Evolutionary conservation across 1,140 invertebrate species (phyloP).

Genomic region (Danaus melanippus): DNA sequence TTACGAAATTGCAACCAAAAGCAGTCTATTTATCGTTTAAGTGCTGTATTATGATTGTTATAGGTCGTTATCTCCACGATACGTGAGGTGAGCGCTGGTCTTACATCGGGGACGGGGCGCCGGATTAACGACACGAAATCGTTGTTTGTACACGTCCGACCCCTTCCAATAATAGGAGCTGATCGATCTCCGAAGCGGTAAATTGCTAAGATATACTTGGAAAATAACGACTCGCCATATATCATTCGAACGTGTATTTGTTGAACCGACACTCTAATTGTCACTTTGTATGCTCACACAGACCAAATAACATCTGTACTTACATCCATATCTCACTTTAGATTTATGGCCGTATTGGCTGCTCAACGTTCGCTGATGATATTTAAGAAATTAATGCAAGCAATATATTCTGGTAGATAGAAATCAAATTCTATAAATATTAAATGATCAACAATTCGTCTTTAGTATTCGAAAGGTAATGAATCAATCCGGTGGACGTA

Average conservation of each 20-base stretch:
- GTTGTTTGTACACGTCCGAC: constrained; percentile 70
- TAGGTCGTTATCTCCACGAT: constrained; percentile 46
- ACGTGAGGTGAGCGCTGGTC: constrained; percentile 58
- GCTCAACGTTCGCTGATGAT: constrained; percentile 15
- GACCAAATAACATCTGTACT: constrained; percentile 20
- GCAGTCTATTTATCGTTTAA: constrained; percentile 20
- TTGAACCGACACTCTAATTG: constrained; percentile 41
- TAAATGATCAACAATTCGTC: constrained; percentile 39
- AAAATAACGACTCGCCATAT: constrained; percentile 56
- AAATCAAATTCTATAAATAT: constrained; percentile 20
- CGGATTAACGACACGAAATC: constrained; percentile 64
- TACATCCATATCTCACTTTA: constrained; percentile 18
- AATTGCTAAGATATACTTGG: constrained; percentile 61
- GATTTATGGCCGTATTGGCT: constrained; percentile 19
- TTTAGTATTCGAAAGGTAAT: constrained; percentile 44
- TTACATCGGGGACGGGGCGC: constrained; percentile 44
- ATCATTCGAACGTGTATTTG: constrained; percentile 46
- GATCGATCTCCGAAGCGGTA: constrained; percentile 56
- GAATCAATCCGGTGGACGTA: constrained; percentile 58
- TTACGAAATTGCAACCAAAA: constrained; percentile 22
- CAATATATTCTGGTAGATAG: constrained; percentile 23
- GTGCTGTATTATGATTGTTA: constrained; percentile 48
- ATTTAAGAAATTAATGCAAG: constrained; percentile 22
- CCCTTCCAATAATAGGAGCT: constrained; percentile 63
- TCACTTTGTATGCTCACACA: constrained; percentile 25